phyloP scores from a whole-genome alignment of 2,888 invertebrate genomes.

The Chrysopilus asiliformis region DNA sequence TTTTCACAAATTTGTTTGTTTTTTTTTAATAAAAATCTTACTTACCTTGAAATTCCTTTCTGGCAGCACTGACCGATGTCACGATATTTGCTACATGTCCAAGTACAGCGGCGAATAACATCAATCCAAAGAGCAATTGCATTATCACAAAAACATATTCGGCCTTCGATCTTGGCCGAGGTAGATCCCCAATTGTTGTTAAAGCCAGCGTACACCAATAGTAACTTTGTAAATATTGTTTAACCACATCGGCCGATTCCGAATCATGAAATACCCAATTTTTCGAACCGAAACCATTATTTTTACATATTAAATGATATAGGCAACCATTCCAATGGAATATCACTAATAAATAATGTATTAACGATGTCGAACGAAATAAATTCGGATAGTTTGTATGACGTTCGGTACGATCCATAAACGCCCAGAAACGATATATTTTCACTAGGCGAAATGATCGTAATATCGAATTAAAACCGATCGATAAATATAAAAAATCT shows the following conservation, averaged over 20 bases:
- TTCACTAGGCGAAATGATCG: slow-evolving; percentile 93
- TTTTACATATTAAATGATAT: slow-evolving; percentile 92
- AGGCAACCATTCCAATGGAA: slow-evolving; percentile 99
- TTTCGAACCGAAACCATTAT: slow-evolving; percentile 86
- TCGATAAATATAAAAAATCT: slow-evolving; percentile 95
- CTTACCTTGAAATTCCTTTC: slow-evolving; percentile 96
- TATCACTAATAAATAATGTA: slow-evolving; percentile 93
- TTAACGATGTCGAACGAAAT: slow-evolving; percentile 80
- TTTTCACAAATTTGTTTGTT: no score
- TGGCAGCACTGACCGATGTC: slow-evolving; percentile 89
- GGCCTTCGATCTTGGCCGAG: slow-evolving; percentile 81
- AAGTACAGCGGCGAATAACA: slow-evolving; percentile 90
- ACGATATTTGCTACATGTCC: slow-evolving; percentile 98
- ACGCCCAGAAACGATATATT: slow-evolving; percentile 96
- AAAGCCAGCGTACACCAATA: slow-evolving; percentile 96
- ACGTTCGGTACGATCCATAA: slow-evolving; percentile 94
- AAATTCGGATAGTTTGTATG: slow-evolving; percentile 98
- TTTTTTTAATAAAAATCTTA: no score
- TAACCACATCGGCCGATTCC: slow-evolving; percentile 76
- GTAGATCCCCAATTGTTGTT: slow-evolving; percentile 88
- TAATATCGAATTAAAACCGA: slow-evolving; percentile 92
- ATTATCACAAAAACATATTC: slow-evolving; percentile 93
- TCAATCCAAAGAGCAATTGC: slow-evolving; percentile 84
- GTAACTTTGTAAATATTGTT: slow-evolving; percentile 93
- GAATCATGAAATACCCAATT: slow-evolving; percentile 84